Evolutionary conservation across 2,113 vertebrate species (phyloP), one percentile per base, ranked within the genome.

Genomic region (Perca flavescens): DNA sequence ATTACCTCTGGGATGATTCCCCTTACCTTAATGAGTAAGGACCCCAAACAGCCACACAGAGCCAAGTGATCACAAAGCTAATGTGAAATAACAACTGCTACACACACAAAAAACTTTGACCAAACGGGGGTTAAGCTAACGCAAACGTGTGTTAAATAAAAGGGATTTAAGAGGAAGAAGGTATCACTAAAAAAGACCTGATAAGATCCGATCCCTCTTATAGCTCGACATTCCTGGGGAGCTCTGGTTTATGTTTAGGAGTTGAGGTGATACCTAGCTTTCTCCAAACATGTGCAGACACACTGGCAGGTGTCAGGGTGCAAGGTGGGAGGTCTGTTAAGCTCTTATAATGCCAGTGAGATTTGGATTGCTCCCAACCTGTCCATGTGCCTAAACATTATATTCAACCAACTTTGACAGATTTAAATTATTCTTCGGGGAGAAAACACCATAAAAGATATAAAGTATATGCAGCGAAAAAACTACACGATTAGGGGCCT

Each of bases 221-320:
- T 34, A 57, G 62, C 56, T 49, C 28, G 19, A 60, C 82, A 92
- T 89, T 86, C 87, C 90, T 82, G 57, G 19, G 50, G 66, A 40
- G 67, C 62, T 69, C 86, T 89, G 66, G 0, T 53, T 90, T 77
- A 74, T 83, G 72, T 88, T 84, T 25, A 65, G 67, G 36, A 31
- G 58, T 76, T 60, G 63, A 56, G 57, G 74, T 76, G 66, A 82
- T 71, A 83, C n/a, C 40, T 43, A 74, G 34, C 49, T 25, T 0
- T 2, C 47, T 28, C 43, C 52, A 19, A 31, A 40, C 43, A 61
- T 74, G 62, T 79, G 54, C 16, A 82, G 50, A 87, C 10, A 80
- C 14, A 83, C 50, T 40, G 16, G 67, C 85, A 89, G 89, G 89
- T 93, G 87, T 85, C n/a, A 57, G 84, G 36, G 28, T 82, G 28